Evolutionary conservation across 2,888 invertebrate genomes (phyloP), one percentile per base, ranked within the genome.

Genomic region (Drosophila mimetica): DNA sequence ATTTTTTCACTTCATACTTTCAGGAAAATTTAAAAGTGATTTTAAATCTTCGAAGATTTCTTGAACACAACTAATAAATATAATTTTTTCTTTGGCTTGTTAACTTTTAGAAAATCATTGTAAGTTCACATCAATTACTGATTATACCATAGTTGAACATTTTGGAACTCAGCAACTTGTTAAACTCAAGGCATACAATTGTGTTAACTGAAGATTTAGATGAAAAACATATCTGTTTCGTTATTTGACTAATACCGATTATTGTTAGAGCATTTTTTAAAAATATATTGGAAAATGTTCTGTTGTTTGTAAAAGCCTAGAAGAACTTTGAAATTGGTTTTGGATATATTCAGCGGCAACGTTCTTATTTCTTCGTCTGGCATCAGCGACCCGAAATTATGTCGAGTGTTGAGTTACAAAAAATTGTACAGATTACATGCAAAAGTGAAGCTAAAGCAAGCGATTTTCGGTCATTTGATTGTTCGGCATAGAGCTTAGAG

Each of bases 231-330:
- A 75, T 76, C 47, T 47, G 52, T 53, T 42, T 75, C 76, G 77
- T 76, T 47, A 39, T 52, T 64, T 60, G 32, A 47, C 72, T 65
- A 18, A 47, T 61, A 70, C 82, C 79, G 71, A 85, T 76, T 84
- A 73, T 71, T 52, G 32, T 73, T 64, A 64, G 81, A 76, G 71
- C 66, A 78, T 75, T 71, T 36, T 75, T 71, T 36, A 51, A 74
- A 81, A 71, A 85, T 63, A 84, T 75, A 75, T 60, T 84, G 71
- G 75, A 80, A 79, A 86, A 88, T 84, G 85, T 82, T 82, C 86
- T 87, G 88, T 90, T 91, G 91, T 91, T 91, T 91, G 91, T 91
- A 91, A 91, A 91, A 91, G 91, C 91, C 90, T 91, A 91, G 91
- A 91, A 91, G 91, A 91, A 85, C 90, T 90, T 83, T 60, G n/a